phyloP scores from a whole-genome alignment of 2,797 vertebrate genomes.

The Myiothlypis chrysogaster region DNA sequence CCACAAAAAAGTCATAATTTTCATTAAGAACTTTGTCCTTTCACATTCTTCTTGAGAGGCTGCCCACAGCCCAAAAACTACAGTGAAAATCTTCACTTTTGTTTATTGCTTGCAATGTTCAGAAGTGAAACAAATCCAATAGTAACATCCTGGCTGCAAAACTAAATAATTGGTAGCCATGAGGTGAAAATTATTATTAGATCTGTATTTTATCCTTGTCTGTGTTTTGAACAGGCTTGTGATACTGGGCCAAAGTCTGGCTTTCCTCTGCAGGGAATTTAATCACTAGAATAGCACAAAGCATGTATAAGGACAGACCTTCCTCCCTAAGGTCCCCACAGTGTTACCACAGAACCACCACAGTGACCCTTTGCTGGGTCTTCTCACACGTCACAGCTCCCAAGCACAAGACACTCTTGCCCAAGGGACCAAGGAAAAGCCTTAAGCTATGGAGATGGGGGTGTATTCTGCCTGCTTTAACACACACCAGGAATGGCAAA shows the following conservation, averaged over 20 bases:
- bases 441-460: background rate
- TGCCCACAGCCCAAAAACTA: background rate
- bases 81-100: background rate
- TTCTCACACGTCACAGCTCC: rapidly evolving
- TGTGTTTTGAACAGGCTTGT: background rate
- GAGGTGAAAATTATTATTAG: background rate
- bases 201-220: background rate
- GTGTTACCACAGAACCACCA: background rate
- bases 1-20: background rate
- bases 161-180: background rate
- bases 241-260: background rate
- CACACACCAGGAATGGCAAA: background rate
- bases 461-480: background rate
- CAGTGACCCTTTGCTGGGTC: background rate
- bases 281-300: background rate
- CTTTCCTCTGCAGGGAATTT: background rate
- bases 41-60: background rate
- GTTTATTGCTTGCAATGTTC: background rate
- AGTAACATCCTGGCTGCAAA: background rate
- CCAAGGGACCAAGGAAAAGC: background rate
- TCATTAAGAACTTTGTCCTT: background rate
- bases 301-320: background rate
- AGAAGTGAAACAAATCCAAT: background rate
- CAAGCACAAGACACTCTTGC: rapidly evolving
- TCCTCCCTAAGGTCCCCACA: no score